These are phyloP conservation scores for Heteropelma amictum DNA, from an alignment of 2,888 invertebrate species.

Conservation along the genomic window DNA sequence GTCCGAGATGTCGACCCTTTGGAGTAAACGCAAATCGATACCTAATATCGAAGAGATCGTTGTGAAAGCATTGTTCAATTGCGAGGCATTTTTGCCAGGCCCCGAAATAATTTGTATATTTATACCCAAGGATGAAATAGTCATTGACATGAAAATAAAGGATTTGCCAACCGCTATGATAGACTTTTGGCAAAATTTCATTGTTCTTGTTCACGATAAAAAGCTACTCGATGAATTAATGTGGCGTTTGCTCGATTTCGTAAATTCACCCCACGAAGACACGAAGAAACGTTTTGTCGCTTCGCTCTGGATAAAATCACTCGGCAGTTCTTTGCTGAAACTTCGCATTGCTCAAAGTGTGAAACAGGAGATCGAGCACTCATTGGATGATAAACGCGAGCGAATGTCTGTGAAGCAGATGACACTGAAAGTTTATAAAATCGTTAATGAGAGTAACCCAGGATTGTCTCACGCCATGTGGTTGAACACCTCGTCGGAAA, in stretches of 20 bases:
- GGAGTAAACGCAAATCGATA: slow-evolving; percentile 62
- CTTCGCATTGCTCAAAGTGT: slow-evolving; percentile 71
- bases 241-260: slow-evolving; percentile 77
- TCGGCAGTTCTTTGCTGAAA: slow-evolving; percentile 78
- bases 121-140: slow-evolving; percentile 23
- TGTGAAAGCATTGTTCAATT: slow-evolving; percentile 66
- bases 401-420: slow-evolving; percentile 57
- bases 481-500: slow-evolving; percentile 61
- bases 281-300: slow-evolving; percentile 76
- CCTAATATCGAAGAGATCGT: slow-evolving; percentile 64
- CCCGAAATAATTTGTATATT: slow-evolving; percentile 68
- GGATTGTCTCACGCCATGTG: slow-evolving; percentile 61
- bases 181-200: slow-evolving; percentile 79
- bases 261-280: slow-evolving; percentile 72
- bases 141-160: slow-evolving; percentile 35
- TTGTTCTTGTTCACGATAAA: slow-evolving; percentile 79
- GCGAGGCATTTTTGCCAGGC: slow-evolving; percentile 71
- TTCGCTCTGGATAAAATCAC: slow-evolving; percentile 80
- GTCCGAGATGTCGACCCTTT: slow-evolving; percentile 66
- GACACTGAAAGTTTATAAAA: slow-evolving; percentile 59
- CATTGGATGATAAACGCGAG: slow-evolving; percentile 56
- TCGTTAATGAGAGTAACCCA: slow-evolving; percentile 62
- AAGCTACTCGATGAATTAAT: slow-evolving; percentile 79
- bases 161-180: slow-evolving; percentile 69
- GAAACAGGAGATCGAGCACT: slow-evolving; percentile 64